These are phyloP conservation scores for Koerneria pararmatus DNA, from an alignment of 2,888 invertebrate genomes.

Conservation along the genomic window DNA sequence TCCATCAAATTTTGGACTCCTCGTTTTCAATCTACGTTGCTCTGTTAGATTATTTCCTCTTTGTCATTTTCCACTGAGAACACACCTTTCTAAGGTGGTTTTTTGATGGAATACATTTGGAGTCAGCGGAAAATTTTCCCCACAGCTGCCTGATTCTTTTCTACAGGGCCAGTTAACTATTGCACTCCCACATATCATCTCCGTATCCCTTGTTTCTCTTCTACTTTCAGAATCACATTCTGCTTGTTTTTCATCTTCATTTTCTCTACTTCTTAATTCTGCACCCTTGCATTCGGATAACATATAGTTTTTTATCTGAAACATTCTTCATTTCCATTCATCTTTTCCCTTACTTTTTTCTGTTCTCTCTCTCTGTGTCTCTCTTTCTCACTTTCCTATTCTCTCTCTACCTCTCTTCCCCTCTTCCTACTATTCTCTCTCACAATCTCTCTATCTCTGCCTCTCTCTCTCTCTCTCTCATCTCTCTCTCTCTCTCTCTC, in stretches of 20 bases:
- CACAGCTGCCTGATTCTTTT: too few species aligned
- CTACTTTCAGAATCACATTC: not conserved
- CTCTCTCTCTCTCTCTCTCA: slow-evolving; percentile 5
- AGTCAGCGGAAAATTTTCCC: too few species aligned
- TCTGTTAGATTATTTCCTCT: too few species aligned
- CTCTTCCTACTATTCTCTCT: not conserved
- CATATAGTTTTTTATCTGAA: too few species aligned
- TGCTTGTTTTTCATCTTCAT: not conserved
- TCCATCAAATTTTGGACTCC: too few species aligned
- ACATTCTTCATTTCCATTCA: not conserved
- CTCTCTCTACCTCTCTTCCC: slow-evolving; percentile 6
- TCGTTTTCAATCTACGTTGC: too few species aligned
- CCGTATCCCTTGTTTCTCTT: not conserved
- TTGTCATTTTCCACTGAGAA: too few species aligned
- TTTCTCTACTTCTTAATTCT: not conserved
- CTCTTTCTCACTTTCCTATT: not conserved
- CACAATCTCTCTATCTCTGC: too few species aligned
- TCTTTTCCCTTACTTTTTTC: not conserved
- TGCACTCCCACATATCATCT: not conserved
- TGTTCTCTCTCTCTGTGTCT: not conserved
- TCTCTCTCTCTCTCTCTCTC: slow-evolving; percentile 4
- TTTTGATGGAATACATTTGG: too few species aligned
- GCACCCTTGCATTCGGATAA: not conserved
- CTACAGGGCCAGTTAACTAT: too few species aligned
- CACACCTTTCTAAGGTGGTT: too few species aligned